Base-by-base conservation (phyloP, 2,888 invertebrate species). In the Mechanitis messenoides region DNA sequence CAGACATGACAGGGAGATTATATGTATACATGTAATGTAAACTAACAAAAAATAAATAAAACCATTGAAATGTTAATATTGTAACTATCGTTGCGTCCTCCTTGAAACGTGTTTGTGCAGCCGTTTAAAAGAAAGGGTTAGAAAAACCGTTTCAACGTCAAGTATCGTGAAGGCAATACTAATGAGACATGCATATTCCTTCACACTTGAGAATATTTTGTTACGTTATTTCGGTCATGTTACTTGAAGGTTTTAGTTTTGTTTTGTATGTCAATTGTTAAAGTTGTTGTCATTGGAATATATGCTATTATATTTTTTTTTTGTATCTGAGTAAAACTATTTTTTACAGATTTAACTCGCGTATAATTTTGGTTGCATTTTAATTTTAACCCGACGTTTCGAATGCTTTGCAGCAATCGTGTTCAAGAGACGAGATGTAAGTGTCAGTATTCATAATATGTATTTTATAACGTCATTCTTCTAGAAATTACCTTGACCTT, bases 131-230 rank as follows among this genome's bases (percentile, higher is more conserved):
- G 50, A 50, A 31, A 31, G 50, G 50, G 28, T 50, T 31, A 31
- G 31, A 50, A 50, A 50, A 50, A 50, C 50, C 6, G 50, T 50
- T 50, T 28, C 9, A 31, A 28, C 50, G 50, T 50, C 50, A 50
- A 11, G n/a, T 38, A 33, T 61, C 63, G 59, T 45, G 61, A 50
- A 35, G 59, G 57, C 50, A 66, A 53, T 63, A 66, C 66, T 66
- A 66, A 66, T 66, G 66, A 66, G 57, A 63, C 58, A 59, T 61
- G 55, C 63, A 59, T 66, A 63, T n/a, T 58, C 58, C 59, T 63
- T 56, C 61, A 61, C 66, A 61, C 63, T 58, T 58, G 66, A 66
- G 63, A 63, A 60, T 56, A 55, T 63, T 66, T 66, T 59, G 66
- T 66, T 66, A 33, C 61, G 58, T 63, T 63, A 61, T 61, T 66